These are phyloP conservation scores for Sylvia borin DNA, from an alignment of 2,797 vertebrate species.

Conservation along the genomic window DNA sequence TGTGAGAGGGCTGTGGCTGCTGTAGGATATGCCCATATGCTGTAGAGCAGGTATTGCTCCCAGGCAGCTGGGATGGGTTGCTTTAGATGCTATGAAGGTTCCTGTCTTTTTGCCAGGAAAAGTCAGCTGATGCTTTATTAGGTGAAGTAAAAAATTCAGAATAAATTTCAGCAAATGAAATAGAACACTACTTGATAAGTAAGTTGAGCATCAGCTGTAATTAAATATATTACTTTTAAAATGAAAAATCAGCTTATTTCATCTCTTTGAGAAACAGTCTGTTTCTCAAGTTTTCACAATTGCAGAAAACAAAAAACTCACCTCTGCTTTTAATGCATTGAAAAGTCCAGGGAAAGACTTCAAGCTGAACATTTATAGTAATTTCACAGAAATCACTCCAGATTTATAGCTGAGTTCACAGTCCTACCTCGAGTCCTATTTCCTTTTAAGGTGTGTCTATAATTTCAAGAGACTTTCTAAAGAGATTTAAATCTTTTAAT, in stretches of 20 bases:
- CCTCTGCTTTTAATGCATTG: neutral
- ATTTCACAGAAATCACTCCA: neutral
- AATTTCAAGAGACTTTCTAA: neutral
- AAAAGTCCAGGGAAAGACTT: neutral
- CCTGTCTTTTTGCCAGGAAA: neutral
- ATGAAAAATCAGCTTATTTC: neutral
- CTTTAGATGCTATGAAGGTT: neutral
- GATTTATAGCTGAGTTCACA: neutral
- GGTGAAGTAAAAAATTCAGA: slow-evolving; percentile 1
- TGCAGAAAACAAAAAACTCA: neutral
- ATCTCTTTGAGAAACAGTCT: neutral
- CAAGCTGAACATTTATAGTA: neutral
- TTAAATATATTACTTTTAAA: neutral
- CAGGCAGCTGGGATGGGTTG: neutral
- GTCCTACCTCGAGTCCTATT: neutral
- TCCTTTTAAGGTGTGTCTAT: neutral
- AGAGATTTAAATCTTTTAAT: neutral
- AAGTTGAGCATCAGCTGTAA: neutral
- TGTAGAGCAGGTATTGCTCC: neutral
- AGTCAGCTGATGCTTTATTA: neutral
- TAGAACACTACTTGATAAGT: neutral
- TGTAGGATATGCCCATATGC: neutral
- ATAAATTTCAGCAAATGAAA: neutral
- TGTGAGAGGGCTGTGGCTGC: neutral
- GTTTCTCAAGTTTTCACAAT: neutral